Conservation (phyloP, 2,797 vertebrate genomes). For the Malacoraja senta region DNA sequence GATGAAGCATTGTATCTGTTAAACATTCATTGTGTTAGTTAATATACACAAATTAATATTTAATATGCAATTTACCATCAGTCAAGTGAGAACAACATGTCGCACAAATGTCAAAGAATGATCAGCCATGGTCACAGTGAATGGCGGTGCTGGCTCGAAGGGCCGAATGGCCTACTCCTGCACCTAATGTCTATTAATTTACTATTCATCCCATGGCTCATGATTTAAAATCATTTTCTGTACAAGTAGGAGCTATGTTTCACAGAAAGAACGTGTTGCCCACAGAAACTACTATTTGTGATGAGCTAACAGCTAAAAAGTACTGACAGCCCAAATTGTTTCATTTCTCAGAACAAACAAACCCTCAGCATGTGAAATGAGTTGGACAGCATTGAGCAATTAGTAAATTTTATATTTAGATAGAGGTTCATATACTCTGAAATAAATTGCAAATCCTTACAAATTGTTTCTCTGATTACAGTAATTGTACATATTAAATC, state of each 20-base stretch:
- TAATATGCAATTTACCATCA: neutral
- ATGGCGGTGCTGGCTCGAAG: too few relatives aligned
- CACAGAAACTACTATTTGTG: neutral
- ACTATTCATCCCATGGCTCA: neutral
- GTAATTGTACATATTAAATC: neutral
- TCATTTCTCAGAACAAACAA: constrained; percentile 5
- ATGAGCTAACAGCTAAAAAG: neutral
- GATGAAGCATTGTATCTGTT: neutral
- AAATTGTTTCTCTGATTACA: neutral
- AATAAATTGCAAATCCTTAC: neutral
- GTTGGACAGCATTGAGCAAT: neutral
- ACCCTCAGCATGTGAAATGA: neutral
- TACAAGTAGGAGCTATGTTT: neutral
- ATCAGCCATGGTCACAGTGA: too few relatives aligned
- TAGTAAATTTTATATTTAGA: neutral
- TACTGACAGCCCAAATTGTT: neutral
- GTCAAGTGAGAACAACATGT: neutral
- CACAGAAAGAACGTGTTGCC: neutral
- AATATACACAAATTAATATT: neutral
- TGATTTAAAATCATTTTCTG: neutral
- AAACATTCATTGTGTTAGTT: neutral
- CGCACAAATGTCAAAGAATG: neutral
- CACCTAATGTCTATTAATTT: too few relatives aligned
- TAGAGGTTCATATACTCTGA: neutral
- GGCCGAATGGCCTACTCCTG: too few relatives aligned